Evolutionary conservation across 2,888 invertebrate genomes (phyloP).

Genomic region (Lapara coniferarum): DNA sequence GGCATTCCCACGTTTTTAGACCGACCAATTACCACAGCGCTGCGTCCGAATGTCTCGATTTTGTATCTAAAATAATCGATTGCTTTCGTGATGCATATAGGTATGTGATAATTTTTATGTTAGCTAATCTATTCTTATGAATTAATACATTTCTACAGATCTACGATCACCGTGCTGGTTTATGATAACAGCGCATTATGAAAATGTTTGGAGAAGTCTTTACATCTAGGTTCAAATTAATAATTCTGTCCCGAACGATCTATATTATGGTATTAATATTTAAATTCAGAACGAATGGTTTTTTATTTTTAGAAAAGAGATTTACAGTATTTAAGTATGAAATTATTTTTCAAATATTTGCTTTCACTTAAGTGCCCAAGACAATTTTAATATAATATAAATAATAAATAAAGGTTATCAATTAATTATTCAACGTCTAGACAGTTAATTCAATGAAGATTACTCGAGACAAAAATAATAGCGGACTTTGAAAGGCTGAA

Average conservation of each 20-base stretch:
- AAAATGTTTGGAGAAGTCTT: too few species aligned
- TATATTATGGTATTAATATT: too few species aligned
- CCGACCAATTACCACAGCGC: conserved; percentile 94
- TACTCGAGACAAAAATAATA: conserved; percentile 5
- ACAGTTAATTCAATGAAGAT: conserved; percentile 4
- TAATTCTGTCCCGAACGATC: too few species aligned
- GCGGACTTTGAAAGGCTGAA: background rate
- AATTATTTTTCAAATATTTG: conserved; percentile 6
- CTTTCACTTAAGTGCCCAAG: background rate
- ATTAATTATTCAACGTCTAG: conserved; percentile 15
- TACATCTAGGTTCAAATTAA: too few species aligned
- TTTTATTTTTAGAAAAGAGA: too few species aligned
- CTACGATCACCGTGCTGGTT: too few species aligned
- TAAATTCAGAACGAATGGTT: too few species aligned
- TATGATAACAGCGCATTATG: too few species aligned
- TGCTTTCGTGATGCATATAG: too few species aligned
- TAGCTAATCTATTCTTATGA: too few species aligned
- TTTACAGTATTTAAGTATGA: background rate
- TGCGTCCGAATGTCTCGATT: conserved; percentile 92
- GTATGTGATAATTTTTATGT: too few species aligned
- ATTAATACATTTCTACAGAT: too few species aligned
- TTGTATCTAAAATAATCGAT: conserved; percentile 50
- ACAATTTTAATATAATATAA: background rate
- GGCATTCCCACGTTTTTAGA: conserved; percentile 97
- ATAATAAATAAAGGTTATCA: conserved; percentile 6